Evolutionary conservation across 2,113 vertebrate genomes (phyloP).

Genomic region (Psittacus erithacus): DNA sequence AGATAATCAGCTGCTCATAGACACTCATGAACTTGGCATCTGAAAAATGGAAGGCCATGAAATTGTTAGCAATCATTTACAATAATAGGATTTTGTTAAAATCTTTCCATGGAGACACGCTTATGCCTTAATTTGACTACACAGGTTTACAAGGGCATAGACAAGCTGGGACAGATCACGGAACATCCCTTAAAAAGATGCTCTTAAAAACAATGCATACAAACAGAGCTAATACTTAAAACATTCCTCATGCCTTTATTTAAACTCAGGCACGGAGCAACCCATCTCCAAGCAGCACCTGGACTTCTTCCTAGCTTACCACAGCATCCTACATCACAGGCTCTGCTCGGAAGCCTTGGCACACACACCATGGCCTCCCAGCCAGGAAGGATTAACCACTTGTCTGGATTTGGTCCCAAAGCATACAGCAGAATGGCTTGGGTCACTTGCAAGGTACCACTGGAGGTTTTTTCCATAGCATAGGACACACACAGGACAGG

Average conservation of each 20-base stretch:
- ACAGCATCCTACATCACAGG: accelerated
- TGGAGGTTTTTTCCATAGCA: neutral
- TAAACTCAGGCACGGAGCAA: neutral
- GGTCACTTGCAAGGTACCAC: neutral
- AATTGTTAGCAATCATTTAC: neutral
- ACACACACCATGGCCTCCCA: neutral
- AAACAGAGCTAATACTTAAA: neutral
- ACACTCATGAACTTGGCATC: conserved; percentile 5
- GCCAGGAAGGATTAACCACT: neutral
- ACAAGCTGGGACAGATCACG: neutral
- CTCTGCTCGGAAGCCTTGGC: neutral
- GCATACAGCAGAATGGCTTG: neutral
- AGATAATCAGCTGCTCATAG: conserved; percentile 24
- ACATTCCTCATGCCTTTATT: neutral
- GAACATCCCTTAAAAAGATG: neutral
- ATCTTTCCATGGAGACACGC: neutral
- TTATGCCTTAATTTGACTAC: conserved; percentile 1
- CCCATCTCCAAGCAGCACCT: neutral
- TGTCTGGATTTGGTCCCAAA: neutral
- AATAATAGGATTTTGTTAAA: conserved; percentile 2
- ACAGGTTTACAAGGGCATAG: neutral
- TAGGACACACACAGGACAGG: neutral
- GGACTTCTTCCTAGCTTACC: neutral
- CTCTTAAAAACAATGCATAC: neutral
- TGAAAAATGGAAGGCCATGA: neutral